A percentile compares a stretch with the other conserved stretches of the same genome.
Evolutionary conservation across 23 tunicate genomes (phyloP).

Genomic region (Botrylloides violaceus): DNA sequence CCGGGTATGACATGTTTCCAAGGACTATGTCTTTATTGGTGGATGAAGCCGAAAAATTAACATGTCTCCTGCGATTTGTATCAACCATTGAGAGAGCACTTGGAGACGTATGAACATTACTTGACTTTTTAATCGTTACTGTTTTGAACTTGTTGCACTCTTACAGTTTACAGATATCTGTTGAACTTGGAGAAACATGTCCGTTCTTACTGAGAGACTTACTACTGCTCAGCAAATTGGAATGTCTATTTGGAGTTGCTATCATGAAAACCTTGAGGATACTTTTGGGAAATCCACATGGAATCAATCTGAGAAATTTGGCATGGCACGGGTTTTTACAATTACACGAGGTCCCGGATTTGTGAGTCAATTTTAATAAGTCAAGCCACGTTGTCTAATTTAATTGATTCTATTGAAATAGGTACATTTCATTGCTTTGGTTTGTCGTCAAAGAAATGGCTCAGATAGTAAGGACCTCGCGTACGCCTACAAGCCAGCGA

Average conservation of each 20-base stretch:
- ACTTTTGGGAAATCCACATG: conserved; percentile 52
- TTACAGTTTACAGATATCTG: conserved; percentile 43
- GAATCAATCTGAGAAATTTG: conserved; percentile 57
- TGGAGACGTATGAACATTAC: conserved; percentile 20
- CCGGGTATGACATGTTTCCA: background rate
- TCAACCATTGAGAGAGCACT: conserved; percentile 28
- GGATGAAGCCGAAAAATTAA: background rate
- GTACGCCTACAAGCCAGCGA: background rate
- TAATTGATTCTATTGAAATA: background rate
- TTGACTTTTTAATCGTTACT: background rate
- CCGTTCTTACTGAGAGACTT: conserved; percentile 64
- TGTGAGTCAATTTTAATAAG: conserved; percentile 18
- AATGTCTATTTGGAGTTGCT: conserved; percentile 16
- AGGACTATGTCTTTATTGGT: background rate
- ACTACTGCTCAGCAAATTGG: conserved; percentile 17
- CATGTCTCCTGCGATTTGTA: conserved; percentile 5
- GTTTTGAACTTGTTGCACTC: background rate
- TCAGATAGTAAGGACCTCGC: background rate
- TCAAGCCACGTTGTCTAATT: too few species aligned
- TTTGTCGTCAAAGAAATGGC: background rate
- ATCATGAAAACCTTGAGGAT: conserved; percentile 27
- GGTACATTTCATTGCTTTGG: background rate
- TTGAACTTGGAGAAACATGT: conserved; percentile 16
- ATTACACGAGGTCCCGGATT: conserved; percentile 28
- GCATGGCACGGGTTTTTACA: conserved; percentile 68